phyloP scores from a whole-genome alignment of 1,140 invertebrate species.

The Drosophila setifemur region DNA sequence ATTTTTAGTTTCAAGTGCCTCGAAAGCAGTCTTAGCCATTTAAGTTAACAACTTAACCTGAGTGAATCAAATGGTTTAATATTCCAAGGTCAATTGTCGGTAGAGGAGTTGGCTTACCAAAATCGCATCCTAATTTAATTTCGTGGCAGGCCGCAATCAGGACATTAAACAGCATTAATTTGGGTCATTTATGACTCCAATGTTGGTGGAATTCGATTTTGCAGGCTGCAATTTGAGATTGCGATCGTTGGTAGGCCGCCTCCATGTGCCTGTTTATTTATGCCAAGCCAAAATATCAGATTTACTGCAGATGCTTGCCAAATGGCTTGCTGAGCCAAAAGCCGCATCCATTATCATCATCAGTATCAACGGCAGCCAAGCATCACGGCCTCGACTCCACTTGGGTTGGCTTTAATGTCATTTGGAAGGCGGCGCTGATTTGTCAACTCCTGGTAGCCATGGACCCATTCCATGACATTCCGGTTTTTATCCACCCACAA shows the following conservation, averaged over 20 bases:
- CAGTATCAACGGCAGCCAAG: slow-evolving; percentile 41
- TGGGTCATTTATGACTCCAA: slow-evolving; percentile 37
- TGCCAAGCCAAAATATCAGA: slow-evolving; percentile 55
- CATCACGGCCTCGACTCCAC: slow-evolving; percentile 44
- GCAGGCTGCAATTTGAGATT: slow-evolving; percentile 54
- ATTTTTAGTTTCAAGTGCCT: no score
- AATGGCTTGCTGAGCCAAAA: slow-evolving; percentile 44
- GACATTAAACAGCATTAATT: slow-evolving; percentile 61
- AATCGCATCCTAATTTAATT: slow-evolving; percentile 4
- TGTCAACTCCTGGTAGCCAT: slow-evolving; percentile 53
- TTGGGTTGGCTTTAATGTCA: slow-evolving; percentile 50
- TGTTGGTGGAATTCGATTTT: neutral
- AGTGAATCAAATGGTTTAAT: no score
- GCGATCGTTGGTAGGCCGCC: slow-evolving; percentile 34
- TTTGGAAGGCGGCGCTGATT: slow-evolving; percentile 67
- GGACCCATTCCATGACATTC: neutral
- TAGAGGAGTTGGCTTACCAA: no score
- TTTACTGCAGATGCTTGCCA: slow-evolving; percentile 55
- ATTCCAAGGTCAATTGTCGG: no score
- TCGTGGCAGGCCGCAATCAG: slow-evolving; percentile 30
- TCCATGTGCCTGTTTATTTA: slow-evolving; percentile 53
- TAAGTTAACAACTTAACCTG: no score
- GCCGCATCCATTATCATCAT: slow-evolving; percentile 49
- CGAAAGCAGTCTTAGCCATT: no score
- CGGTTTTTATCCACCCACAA: neutral